Evolutionary conservation across 92 coral and sea anemone genomes (phyloP).

Genomic region (Nematostella vectensis): DNA sequence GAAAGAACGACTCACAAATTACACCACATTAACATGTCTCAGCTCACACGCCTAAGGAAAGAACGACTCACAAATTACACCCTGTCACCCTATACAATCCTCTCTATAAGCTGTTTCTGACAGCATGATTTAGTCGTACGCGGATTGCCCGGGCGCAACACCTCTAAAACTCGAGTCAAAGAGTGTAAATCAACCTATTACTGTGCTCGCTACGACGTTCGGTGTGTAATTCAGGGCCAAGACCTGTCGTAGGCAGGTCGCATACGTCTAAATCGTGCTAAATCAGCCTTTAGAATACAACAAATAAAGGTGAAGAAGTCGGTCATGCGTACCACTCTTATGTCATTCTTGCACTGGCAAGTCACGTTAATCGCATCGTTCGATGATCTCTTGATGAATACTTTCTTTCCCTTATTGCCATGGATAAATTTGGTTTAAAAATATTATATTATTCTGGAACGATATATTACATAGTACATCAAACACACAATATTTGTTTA

Average conservation of each 20-base stretch:
- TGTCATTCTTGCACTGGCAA: conserved; percentile 16
- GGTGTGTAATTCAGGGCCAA: no score
- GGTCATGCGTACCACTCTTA: conserved; percentile 19
- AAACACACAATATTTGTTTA: no score
- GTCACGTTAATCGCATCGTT: conserved; percentile 16
- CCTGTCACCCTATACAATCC: conserved; percentile 39
- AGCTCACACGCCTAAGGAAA: conserved; percentile 63
- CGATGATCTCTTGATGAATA: conserved; percentile 12
- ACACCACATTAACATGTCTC: conserved; percentile 49
- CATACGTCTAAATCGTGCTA: no score
- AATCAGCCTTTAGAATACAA: not conserved
- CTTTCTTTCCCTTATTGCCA: conserved; percentile 20
- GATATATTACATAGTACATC: no score
- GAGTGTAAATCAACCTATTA: no score
- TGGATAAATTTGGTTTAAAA: no score
- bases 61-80: not conserved
- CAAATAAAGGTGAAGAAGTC: not conserved
- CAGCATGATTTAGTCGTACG: no score
- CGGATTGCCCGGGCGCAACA: no score
- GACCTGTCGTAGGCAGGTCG: no score
- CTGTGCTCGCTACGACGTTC: not conserved
- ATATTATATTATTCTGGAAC: no score
- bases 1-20: not conserved
- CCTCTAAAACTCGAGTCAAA: no score
- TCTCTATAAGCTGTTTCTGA: no score